Base-by-base conservation (phyloP, 2,888 invertebrate genomes). In the Malthinus flaveolus region DNA sequence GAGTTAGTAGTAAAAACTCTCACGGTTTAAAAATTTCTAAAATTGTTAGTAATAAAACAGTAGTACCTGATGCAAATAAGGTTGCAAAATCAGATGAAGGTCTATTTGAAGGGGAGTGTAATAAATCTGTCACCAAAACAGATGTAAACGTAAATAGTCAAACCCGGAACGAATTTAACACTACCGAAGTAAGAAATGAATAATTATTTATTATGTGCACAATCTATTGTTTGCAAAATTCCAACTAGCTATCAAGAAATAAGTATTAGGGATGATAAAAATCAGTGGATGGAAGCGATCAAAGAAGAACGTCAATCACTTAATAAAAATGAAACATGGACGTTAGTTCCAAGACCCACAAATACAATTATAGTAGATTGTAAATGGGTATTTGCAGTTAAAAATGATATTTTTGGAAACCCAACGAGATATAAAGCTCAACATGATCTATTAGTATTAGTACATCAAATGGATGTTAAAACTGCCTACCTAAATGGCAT, bases 211-310 rank as follows among this genome's bases (percentile, higher is more conserved):
- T 4, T 39, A 15, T 23, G 42, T 50, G 23, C 13, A 9, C 39
- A 23, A 50, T 23, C 12, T 3, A 4, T 50, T 37, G 10, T 23
- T 10, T 15, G 39, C 32, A 37, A 50, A 12, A 50, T 39, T 50
- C 50, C 50, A 2, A 50, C 10, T 6, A 39, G 37, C 23, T 50
- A 39, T 31, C 13, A 50, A 15, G 50, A 50, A 7, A 32, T 50
- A 37, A 32, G n/a, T 7, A 23, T 4, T 23, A 50, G 32, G 15
- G 44, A 10, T 11, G 23, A 32, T 44, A 51, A 7, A 51, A 32
- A 13, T 12, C 8, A 51, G 11, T 44, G 44, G 51, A 37, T 36
- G 11, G 32, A 49, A 49, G 49, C 36, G 7, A 49, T 49, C 9
- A 32, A 32, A 34, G 49, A 49, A 4, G 49, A 49, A 48, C 9